Base-by-base conservation (phyloP, 1,140 invertebrate genomes). In the Gryllus bimaculatus region DNA sequence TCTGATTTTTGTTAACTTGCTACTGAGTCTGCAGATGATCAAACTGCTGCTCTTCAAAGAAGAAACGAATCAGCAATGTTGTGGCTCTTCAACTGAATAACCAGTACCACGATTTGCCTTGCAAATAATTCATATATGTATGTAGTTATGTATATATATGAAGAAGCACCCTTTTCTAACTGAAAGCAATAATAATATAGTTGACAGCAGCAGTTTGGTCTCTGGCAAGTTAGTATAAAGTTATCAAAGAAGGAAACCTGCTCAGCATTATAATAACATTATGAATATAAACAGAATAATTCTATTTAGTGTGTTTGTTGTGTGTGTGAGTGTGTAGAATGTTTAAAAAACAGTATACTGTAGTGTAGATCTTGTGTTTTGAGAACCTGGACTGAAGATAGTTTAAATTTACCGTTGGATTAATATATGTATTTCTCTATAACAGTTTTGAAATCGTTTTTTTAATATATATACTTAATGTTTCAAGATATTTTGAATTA, bases 101-200 rank as follows among this genome's bases (percentile, higher is more conserved):
- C 75, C 76, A 75, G 47, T 49, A 77, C 48, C 76, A 48, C 48
- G 73, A 74, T 80, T 75, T 80, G 80, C 80, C 80, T 80, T 80
- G 77, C 76, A 77, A 79, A 76, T 47, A 73, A n/a, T 78, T 75
- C 47, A 21, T 26, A 75, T 26, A 75, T 75, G 54, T 13, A 66
- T 18, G 18, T 66, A 13, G 54, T 66, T 10, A 66, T 66, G 18
- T 66, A 66, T 66, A 48, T 20, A 77, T 77, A 77, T 77, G 47
- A 48, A 77, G 48, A 49, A 77, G 47, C 13, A 8, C 39, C 47
- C 20, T 77, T 77, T 77, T 77, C 76, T 77, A 78, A 80, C 73
- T 77, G 66, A 80, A 80, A 80, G 80, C 80, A 80, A 80, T 80
- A 80, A 80, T 79, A 75, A 80, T 54, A 77, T 79, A 73, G n/a